Conservation (phyloP, 2,888 invertebrate genomes). For the Hyles lineata region DNA sequence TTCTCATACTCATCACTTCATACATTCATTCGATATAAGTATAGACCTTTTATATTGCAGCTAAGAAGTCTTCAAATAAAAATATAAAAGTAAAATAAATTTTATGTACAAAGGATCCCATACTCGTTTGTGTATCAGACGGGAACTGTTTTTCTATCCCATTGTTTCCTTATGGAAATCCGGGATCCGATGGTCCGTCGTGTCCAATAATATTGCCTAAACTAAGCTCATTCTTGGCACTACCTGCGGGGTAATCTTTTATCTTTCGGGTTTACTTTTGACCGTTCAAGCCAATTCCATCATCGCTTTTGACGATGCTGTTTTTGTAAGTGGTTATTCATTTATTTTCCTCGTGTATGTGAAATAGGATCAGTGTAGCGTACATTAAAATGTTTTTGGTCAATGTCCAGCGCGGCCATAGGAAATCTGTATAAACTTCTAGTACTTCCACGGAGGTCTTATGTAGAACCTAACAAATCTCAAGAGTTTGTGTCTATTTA, state of each 20-base stretch:
- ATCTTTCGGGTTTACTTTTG: slow-evolving; percentile 36
- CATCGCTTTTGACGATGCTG: slow-evolving; percentile 29
- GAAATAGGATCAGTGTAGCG: neutral
- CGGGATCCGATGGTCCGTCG: slow-evolving; percentile 36
- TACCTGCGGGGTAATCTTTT: slow-evolving; percentile 41
- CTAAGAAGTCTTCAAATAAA: neutral
- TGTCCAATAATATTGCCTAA: slow-evolving; percentile 36
- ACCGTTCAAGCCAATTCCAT: slow-evolving; percentile 37
- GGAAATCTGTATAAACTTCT: too few species aligned
- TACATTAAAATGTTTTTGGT: neutral
- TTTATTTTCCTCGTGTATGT: neutral
- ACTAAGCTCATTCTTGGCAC: slow-evolving; percentile 30
- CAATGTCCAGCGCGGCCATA: too few species aligned
- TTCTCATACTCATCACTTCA: too few species aligned
- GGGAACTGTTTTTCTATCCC: slow-evolving; percentile 46
- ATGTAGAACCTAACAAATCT: too few species aligned
- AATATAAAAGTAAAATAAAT: neutral
- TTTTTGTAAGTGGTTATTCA: neutral
- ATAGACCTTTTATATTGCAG: too few species aligned
- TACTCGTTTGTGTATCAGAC: slow-evolving; percentile 44
- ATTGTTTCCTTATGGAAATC: slow-evolving; percentile 55
- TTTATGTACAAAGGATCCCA: neutral
- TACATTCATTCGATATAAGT: too few species aligned
- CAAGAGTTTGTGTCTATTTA: too few species aligned
- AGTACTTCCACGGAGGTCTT: too few species aligned